Evolutionary conservation across 1,140 invertebrate genomes (phyloP).

Genomic region (Ostrea edulis): DNA sequence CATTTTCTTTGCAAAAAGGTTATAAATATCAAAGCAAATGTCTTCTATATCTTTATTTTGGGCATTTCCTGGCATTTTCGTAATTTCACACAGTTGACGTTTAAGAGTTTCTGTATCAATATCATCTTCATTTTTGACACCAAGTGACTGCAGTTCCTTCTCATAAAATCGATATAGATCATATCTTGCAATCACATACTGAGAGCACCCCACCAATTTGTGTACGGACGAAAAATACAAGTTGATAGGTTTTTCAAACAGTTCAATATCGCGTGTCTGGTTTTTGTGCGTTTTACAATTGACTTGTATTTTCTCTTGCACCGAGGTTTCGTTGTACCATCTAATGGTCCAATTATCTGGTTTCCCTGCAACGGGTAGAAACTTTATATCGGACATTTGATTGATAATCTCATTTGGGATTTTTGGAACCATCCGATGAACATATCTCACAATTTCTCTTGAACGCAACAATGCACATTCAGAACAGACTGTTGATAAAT

Average conservation of each 20-base stretch:
- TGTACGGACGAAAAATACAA: not conserved
- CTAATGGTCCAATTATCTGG: constrained; percentile 56
- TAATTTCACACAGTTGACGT: not conserved
- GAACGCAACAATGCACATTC: constrained; percentile 44
- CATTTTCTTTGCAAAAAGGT: not conserved
- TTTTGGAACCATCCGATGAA: not conserved
- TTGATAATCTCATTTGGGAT: constrained; percentile 7
- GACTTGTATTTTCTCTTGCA: not conserved
- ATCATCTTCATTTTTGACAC: not conserved
- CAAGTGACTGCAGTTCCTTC: not conserved
- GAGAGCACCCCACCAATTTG: not conserved
- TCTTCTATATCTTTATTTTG: not conserved
- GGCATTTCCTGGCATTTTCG: not conserved
- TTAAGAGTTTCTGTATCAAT: not conserved
- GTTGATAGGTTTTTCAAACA: not conserved
- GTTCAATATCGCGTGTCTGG: not conserved
- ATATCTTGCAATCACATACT: not conserved
- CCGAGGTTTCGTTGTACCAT: constrained; percentile 17
- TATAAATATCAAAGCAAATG: not conserved
- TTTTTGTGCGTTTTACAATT: not conserved
- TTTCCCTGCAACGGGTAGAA: constrained; percentile 56
- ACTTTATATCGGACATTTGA: constrained; percentile 44
- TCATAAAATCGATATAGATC: not conserved
- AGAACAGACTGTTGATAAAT: not conserved
- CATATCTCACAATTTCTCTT: constrained; percentile 51